These are phyloP conservation scores for Nyctereutes procyonoides DNA, from an alignment of 2,113 vertebrate species.

Conservation along the genomic window DNA sequence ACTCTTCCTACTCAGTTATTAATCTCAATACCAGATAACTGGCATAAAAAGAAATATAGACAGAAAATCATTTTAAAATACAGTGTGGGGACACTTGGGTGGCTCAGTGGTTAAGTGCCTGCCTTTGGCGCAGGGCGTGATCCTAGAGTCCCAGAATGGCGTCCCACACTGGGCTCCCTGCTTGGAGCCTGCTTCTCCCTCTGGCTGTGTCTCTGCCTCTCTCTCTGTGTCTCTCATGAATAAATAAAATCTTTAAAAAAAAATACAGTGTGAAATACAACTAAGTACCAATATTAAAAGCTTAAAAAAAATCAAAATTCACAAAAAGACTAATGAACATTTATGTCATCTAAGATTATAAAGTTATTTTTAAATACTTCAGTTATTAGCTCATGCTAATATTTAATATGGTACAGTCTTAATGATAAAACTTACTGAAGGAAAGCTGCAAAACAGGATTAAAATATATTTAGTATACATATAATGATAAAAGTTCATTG, in stretches of 20 bases:
- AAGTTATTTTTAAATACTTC: not conserved
- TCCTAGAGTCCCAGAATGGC: no score
- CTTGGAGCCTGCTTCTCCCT: no score
- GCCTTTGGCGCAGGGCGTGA: no score
- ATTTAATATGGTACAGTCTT: not conserved
- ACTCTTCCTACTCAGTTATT: slow-evolving; percentile 40
- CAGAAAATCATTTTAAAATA: slow-evolving; percentile 1
- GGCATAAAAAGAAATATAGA: not conserved
- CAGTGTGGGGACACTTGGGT: not conserved
- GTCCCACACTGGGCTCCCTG: no score
- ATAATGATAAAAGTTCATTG: not conserved
- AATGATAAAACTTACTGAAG: not conserved
- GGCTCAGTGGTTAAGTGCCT: no score
- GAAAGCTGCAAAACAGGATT: not conserved
- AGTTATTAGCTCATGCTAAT: not conserved
- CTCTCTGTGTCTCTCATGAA: no score
- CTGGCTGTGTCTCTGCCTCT: no score
- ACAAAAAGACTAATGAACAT: not conserved
- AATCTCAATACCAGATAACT: not conserved
- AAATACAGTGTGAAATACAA: not conserved
- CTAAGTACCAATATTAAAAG: not conserved
- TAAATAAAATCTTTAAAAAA: not conserved
- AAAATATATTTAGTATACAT: not conserved
- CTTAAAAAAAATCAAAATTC: not conserved
- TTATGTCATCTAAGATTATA: not conserved